Conservation (phyloP, 2,797 vertebrate species). For the Hemitrygon akajei region DNA sequence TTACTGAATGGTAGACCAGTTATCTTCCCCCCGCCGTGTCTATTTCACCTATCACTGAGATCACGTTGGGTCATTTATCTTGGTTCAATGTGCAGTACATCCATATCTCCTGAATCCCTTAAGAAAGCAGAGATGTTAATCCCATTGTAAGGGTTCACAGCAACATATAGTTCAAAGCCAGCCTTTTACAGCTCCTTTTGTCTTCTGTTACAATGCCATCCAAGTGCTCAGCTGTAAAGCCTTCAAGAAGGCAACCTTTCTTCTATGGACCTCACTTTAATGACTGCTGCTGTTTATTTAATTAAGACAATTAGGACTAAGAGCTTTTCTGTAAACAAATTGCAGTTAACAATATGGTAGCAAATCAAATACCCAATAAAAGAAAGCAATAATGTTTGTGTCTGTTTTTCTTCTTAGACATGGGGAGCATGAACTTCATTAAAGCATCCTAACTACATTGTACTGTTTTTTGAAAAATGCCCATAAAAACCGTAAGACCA, state of each 20-base stretch:
- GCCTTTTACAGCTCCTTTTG: slow-evolving; percentile 55
- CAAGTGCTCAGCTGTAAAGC: slow-evolving; percentile 53
- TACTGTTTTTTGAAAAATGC: neutral
- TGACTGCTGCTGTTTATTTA: slow-evolving; percentile 63
- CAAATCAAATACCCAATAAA: neutral
- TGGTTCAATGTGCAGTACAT: no score
- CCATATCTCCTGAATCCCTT: no score
- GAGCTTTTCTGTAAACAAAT: slow-evolving; percentile 49
- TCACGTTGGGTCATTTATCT: no score
- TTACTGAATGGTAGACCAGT: no score
- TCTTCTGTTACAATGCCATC: slow-evolving; percentile 45
- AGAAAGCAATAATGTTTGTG: neutral
- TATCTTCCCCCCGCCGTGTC: no score
- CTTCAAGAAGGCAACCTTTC: slow-evolving; percentile 44
- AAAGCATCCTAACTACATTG: no score
- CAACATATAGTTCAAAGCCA: slow-evolving; percentile 62
- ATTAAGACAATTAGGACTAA: slow-evolving; percentile 62
- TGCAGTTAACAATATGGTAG: slow-evolving; percentile 22
- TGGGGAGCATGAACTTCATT: neutral
- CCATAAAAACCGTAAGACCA: neutral
- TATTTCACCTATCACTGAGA: no score
- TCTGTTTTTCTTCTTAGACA: neutral
- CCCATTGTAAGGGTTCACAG: slow-evolving; percentile 51
- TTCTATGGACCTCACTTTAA: slow-evolving; percentile 45
- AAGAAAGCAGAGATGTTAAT: no score